Conservation (phyloP, 2,797 vertebrate genomes). For the Chelmon rostratus region DNA sequence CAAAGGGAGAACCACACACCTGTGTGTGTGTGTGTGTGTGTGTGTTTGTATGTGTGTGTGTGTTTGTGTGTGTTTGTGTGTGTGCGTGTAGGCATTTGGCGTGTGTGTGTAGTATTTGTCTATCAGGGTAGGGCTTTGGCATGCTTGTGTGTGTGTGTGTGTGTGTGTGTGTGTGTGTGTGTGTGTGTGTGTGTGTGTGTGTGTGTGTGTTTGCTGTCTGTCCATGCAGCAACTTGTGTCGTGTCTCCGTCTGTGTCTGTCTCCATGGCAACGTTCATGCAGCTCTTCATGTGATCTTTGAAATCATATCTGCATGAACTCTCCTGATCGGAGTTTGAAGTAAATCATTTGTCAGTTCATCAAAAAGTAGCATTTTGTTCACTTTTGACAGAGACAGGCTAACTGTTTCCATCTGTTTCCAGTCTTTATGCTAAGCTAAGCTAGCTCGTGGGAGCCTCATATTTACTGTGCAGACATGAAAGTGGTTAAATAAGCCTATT, state of each 20-base stretch:
- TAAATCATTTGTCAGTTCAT: neutral
- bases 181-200: too few relatives aligned
- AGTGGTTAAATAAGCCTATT: neutral
- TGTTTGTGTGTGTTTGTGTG: slow-evolving; percentile 5
- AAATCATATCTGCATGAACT: neutral
- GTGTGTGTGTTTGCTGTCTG: slow-evolving; percentile 18
- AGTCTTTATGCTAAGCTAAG: slow-evolving; percentile 2
- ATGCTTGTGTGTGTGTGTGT: slow-evolving; percentile 7
- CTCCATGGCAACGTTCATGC: slow-evolving; percentile 29
- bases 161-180: too few relatives aligned
- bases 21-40: neutral
- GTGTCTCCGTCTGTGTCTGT: slow-evolving; percentile 27
- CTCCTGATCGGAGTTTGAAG: neutral
- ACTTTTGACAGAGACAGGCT: neutral
- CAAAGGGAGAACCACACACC: slow-evolving; percentile 31
- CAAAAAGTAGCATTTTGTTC: neutral
- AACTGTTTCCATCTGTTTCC: neutral
- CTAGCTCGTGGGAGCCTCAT: neutral
- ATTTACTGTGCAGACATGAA: neutral
- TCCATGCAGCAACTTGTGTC: slow-evolving; percentile 24
- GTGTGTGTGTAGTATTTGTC: slow-evolving; percentile 70
- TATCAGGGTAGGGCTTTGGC: slow-evolving; percentile 39
- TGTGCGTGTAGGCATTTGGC: slow-evolving; percentile 56
- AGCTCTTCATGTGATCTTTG: neutral
- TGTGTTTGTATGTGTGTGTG: slow-evolving; percentile 12